These are phyloP conservation scores for Tetropium fuscum DNA, from an alignment of 2,888 invertebrate genomes.

Conservation along the genomic window DNA sequence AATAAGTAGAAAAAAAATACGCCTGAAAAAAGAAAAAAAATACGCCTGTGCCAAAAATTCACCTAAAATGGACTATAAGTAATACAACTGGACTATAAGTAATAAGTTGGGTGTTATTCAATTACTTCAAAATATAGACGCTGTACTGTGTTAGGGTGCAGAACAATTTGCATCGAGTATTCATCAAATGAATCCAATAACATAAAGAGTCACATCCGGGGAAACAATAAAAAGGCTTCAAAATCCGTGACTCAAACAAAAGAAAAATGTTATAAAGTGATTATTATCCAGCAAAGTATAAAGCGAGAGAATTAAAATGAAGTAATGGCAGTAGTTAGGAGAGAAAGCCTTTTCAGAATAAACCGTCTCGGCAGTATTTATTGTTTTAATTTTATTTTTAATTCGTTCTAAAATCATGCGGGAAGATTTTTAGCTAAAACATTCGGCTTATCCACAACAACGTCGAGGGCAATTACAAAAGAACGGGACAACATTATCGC, in stretches of 20 bases:
- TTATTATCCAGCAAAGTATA: not conserved
- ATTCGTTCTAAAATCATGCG: slow-evolving; percentile 36
- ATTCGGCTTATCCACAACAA: slow-evolving; percentile 37
- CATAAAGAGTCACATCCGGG: not conserved
- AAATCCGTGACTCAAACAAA: not conserved
- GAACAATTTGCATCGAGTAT: no score
- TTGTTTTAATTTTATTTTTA: slow-evolving; percentile 43
- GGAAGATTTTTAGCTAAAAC: slow-evolving; percentile 21
- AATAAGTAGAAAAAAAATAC: no score
- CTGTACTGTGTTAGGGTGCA: no score
- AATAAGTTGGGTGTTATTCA: no score
- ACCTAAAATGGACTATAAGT: no score
- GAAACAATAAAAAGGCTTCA: not conserved
- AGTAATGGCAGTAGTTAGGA: slow-evolving; percentile 14
- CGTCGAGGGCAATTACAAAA: slow-evolving; percentile 39
- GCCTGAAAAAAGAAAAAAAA: no score
- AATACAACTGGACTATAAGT: no score
- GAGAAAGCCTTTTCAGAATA: not conserved
- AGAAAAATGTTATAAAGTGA: slow-evolving; percentile 2
- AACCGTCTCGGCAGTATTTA: slow-evolving; percentile 30
- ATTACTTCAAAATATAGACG: no score
- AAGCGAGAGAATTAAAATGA: slow-evolving; percentile 14
- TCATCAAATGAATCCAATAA: not conserved
- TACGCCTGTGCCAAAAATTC: no score
- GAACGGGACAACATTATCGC: slow-evolving; percentile 42